Base-by-base conservation (phyloP, 2,113 vertebrate species). In the Cricetomys ansorgei region DNA sequence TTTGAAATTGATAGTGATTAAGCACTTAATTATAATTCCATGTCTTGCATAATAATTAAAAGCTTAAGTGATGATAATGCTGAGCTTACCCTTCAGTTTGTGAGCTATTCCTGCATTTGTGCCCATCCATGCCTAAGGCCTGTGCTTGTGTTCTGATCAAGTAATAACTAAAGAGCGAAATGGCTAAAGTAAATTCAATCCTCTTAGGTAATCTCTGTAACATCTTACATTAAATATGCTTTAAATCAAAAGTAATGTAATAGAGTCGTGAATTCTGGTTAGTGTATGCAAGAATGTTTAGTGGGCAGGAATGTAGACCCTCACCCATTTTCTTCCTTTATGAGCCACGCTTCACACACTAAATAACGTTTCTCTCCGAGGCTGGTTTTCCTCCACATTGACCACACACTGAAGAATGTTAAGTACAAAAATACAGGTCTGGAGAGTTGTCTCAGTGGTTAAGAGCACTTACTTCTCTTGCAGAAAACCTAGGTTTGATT, bases 21-120 rank as follows among this genome's bases (percentile, higher is more conserved):
- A 27, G 31, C 45, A 92, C 19, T 59, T 88, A 77, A 79, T 75
- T 79, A 48, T 88, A 75, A 77, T 17, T 91, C 40, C 5, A 19
- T 40, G 25, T 55, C 73, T 81, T 72, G 45, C 90, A 64, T 25
- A 91, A 55, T 88, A 84, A 81, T 62, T 86, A 57, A 80, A 96
- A 64, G 3, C 43, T 84, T 69, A 64, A 76, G 4, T 77, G 25
- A 31, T 67, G 70, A 65, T 4, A 83, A 11, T 62, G 31, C 19
- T 79, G 43, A 79, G 29, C 15, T 92, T 45, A 55, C 34, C 65
- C 48, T 81, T n/a, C n/a, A 29, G 72, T 23, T 21, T 65, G 17
- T 55, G 87, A 25, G 77, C 75, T 6, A 69, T 83, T 83, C 73
- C 34, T 43, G 31, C 2, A 40, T 69, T 53, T 77, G 81, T 62